Percentiles rank a stretch among this genome's conserved stretches.
phyloP scores from a whole-genome alignment of 2,797 vertebrate genomes.

The Sardinella longiceps region DNA sequence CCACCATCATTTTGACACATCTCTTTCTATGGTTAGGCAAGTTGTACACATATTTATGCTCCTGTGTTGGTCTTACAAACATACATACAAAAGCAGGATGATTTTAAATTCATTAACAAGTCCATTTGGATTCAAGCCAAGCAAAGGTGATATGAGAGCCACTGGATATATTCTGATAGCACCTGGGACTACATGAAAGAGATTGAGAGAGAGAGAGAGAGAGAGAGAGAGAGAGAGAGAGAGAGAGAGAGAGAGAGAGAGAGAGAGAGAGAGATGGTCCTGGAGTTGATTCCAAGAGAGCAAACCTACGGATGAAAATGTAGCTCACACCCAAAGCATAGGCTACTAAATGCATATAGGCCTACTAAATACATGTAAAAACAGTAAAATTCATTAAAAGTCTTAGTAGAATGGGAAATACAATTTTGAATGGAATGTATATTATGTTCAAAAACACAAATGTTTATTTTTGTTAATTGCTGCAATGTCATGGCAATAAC shows the following conservation, averaged over 20 bases:
- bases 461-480: neutral
- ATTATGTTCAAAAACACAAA: no score
- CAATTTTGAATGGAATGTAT: no score
- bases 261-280: neutral
- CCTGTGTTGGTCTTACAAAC: neutral
- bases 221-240: neutral
- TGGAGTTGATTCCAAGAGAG: neutral
- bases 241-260: neutral
- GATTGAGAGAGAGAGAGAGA: neutral
- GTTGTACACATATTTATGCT: neutral
- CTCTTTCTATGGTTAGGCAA: neutral
- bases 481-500: neutral
- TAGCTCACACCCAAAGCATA: no score
- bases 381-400: no score
- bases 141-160: slow-evolving; percentile 6
- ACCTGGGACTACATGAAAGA: neutral
- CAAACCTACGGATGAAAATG: no score
- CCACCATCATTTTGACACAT: neutral
- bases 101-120: neutral
- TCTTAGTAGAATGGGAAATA: no score
- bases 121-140: neutral
- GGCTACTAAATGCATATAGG: no score
- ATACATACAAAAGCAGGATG: neutral
- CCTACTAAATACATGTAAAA: no score
- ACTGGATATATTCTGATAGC: neutral